Evolutionary conservation across 2,113 vertebrate species (phyloP).

Genomic region (Podarcis raffonei): DNA sequence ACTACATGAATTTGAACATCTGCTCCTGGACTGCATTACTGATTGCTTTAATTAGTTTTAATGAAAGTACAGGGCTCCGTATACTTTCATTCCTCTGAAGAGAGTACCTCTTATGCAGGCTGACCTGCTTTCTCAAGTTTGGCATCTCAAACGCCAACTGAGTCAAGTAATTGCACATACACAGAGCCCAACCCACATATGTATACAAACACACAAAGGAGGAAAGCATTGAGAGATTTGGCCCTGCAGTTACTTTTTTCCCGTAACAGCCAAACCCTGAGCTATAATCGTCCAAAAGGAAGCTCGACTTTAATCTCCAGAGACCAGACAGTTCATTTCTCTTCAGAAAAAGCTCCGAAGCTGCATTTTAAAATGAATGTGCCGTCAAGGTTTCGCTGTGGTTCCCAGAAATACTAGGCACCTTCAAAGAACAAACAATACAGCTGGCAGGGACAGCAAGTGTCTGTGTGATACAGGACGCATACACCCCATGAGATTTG

Average conservation of each 20-base stretch:
- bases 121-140: not conserved
- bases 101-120: not conserved
- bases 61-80: not conserved
- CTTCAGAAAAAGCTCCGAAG: constrained; percentile 58
- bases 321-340: constrained; percentile 34
- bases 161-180: not conserved
- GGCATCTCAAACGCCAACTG: accelerated
- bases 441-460: constrained; percentile 64
- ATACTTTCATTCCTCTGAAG: not conserved
- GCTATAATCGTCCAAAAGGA: constrained; percentile 50
- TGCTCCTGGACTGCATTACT: not conserved
- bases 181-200: not conserved
- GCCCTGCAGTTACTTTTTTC: not conserved
- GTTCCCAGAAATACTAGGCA: constrained; percentile 70
- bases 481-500: not conserved
- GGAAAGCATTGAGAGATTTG: constrained; percentile 9
- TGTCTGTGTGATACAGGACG: constrained; percentile 12
- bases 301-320: constrained; percentile 43
- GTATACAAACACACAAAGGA: not conserved
- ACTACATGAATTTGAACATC: not conserved
- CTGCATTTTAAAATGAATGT: constrained; percentile 51
- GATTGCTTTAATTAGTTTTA: not conserved
- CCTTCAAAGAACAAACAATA: constrained; percentile 23
- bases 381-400: constrained; percentile 56
- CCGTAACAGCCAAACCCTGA: constrained; percentile 19